Conservation (phyloP, 2,888 invertebrate genomes). For the Saturnia pavonia region DNA sequence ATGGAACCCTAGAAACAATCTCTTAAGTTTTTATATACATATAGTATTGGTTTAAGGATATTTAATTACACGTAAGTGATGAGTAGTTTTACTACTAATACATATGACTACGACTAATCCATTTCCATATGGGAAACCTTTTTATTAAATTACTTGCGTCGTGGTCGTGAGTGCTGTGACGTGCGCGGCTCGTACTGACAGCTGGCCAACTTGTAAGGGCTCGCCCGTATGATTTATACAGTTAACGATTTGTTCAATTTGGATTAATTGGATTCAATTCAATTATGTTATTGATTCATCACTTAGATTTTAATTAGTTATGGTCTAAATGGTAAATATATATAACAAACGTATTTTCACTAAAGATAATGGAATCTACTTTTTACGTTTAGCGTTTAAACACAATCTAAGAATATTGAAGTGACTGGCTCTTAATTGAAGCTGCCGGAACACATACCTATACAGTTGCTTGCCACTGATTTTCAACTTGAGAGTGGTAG, state of each 20-base stretch:
- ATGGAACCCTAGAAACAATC: too few species aligned
- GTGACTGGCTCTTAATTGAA: too few species aligned
- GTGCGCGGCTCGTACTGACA: slow-evolving; percentile 49
- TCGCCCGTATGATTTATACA: slow-evolving; percentile 68
- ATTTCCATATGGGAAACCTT: slow-evolving; percentile 66
- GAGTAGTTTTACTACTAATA: not conserved
- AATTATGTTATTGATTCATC: slow-evolving; percentile 36
- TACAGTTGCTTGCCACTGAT: too few species aligned
- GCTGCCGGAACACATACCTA: too few species aligned
- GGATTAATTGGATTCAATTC: slow-evolving; percentile 62
- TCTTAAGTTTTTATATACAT: too few species aligned
- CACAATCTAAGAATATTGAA: too few species aligned
- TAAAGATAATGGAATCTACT: not conserved
- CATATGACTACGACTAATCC: slow-evolving; percentile 17
- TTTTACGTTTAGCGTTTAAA: too few species aligned
- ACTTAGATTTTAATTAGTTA: not conserved
- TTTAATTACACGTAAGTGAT: not conserved
- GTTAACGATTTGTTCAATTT: slow-evolving; percentile 56
- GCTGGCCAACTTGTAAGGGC: slow-evolving; percentile 74
- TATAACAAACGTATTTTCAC: not conserved
- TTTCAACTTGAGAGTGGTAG: too few species aligned
- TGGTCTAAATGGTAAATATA: not conserved
- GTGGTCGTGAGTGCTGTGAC: slow-evolving; percentile 41
- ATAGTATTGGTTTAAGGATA: too few species aligned
- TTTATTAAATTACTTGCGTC: slow-evolving; percentile 72